Evolutionary conservation across 2,888 invertebrate species (phyloP), one percentile per base, ranked within the genome.

Genomic region (Mycalesis mineus): DNA sequence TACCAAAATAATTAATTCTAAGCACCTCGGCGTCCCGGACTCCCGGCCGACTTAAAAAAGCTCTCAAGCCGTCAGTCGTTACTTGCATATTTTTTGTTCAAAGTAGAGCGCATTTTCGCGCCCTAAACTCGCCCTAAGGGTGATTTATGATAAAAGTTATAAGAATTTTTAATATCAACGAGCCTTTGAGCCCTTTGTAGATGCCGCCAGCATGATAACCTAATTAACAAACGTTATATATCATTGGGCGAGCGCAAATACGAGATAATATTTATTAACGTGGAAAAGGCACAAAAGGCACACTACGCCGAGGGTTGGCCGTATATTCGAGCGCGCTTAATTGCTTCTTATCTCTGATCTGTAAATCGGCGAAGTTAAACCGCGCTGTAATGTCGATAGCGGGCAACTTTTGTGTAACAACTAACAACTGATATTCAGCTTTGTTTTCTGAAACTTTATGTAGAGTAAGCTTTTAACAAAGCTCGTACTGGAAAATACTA

Each of bases 81-180:
- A 88, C 89, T 88, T 88, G 89, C 89, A 88, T 79, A 86, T 88
- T 88, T 88, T 72, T 86, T 85, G 81, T 82, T 77, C 71, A 64
- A 76, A 77, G 78, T 77, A 77, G 80, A 81, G 75, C 79, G 77
- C 69, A 76, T 80, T 79, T 85, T 84, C 82, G 86, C 88, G 84
- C 85, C 81, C 87, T 56, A 80, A 84, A 77, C 79, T 70, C 72
- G 64, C 82, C 86, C 86, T 77, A 74, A 73, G 86, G 85, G 85
- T 89, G 88, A 89, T 88, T 88, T 88, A 88, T 88, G 80, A 82
- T 82, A 85, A 85, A 84, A 83, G 75, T 84, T 84, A 80, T 82
- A 84, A 83, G 80, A 76, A 74, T 77, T 85, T 85, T 88, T 85
- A 84, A 86, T 88, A 87, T 84, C 87, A 88, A 85, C 84, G 84